Percentiles rank a stretch among this genome's conserved stretches.
phyloP scores from a whole-genome alignment of 2,797 vertebrate genomes.

The Neopelma chrysocephalum region DNA sequence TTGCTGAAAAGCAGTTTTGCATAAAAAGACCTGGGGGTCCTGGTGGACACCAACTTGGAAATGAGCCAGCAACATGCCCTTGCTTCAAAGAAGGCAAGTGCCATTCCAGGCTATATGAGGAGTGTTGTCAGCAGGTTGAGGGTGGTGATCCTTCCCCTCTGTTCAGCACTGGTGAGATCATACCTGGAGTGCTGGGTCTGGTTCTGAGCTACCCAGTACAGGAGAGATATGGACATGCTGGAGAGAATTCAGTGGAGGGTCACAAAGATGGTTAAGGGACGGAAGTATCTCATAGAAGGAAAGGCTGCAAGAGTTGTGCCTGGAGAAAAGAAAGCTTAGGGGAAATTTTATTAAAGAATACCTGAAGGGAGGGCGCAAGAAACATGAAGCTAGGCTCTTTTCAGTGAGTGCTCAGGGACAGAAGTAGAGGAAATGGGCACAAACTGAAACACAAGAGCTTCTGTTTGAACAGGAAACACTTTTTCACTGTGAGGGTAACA shows the following conservation, averaged over 20 bases:
- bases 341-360: not conserved
- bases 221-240: not conserved
- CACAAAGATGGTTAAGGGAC: fast-evolving
- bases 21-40: not conserved
- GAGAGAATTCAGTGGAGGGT: not conserved
- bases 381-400: not conserved
- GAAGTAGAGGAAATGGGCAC: not conserved
- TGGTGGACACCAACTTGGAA: no score
- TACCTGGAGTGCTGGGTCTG: not conserved
- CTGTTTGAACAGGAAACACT: not conserved
- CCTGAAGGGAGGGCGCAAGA: not conserved
- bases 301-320: not conserved
- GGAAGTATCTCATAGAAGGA: not conserved
- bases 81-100: no score
- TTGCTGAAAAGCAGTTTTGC: not conserved
- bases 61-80: fast-evolving
- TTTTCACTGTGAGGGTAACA: not conserved
- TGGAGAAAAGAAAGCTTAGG: not conserved
- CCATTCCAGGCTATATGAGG: not conserved
- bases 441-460: not conserved
- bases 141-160: not conserved
- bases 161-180: not conserved
- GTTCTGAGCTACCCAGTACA: not conserved
- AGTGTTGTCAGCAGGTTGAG: fast-evolving
- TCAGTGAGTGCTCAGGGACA: not conserved